Conservation (phyloP, 2,797 vertebrate species). For the Acipenser ruthenus region DNA sequence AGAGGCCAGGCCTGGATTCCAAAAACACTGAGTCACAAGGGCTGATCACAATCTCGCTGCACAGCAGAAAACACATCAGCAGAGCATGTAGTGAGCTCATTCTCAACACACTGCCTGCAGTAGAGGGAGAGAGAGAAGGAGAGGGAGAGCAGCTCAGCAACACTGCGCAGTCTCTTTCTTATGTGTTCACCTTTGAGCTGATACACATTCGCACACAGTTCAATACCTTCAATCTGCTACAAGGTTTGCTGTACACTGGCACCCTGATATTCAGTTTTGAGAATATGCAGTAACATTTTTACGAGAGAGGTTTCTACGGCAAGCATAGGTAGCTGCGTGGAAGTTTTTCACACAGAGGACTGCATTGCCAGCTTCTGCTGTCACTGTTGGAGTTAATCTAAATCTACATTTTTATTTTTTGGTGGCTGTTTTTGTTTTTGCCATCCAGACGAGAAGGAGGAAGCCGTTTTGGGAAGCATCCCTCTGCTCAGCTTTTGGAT, state of each 20-base stretch:
- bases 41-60: constrained; percentile 41
- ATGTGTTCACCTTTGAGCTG: background rate
- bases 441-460: constrained; percentile 82
- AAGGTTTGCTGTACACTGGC: no score
- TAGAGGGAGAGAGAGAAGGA: constrained; percentile 9
- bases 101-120: constrained; percentile 30
- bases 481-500: constrained; percentile 86
- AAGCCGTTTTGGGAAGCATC: constrained; percentile 80
- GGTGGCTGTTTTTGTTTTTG: background rate
- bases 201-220: background rate
- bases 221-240: no score
- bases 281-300: no score
- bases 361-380: no score
- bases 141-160: constrained; percentile 2
- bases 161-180: background rate
- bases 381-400: background rate
- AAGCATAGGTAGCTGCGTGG: no score
- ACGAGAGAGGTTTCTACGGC: no score
- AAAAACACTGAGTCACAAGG: constrained; percentile 51
- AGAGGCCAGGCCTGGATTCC: constrained; percentile 41
- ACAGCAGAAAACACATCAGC: constrained; percentile 9
- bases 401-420: constrained; percentile 7
- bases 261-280: no score
- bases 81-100: constrained; percentile 39
- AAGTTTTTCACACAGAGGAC: no score